These are phyloP conservation scores for Ochropacha duplaris DNA, from an alignment of 2,888 invertebrate genomes.

Conservation along the genomic window DNA sequence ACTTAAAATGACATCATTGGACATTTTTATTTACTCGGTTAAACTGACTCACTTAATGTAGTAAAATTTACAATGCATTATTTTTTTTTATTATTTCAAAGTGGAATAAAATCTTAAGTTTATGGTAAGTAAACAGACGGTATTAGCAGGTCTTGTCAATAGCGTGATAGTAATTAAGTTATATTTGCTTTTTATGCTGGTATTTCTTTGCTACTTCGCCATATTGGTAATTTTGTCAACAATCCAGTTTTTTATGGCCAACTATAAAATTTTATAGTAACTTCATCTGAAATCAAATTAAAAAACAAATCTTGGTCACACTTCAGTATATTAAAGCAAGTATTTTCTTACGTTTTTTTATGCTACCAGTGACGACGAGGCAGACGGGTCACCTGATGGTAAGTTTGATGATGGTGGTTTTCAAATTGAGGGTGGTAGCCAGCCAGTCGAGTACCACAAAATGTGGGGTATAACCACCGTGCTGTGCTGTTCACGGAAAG, in stretches of 20 bases:
- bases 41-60: slow-evolving; percentile 6
- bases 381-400: no score
- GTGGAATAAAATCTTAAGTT: not conserved
- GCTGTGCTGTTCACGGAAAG: no score
- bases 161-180: not conserved
- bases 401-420: no score
- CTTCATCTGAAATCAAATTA: not conserved
- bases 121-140: not conserved
- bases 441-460: no score
- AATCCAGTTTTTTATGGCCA: not conserved
- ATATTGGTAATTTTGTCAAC: not conserved
- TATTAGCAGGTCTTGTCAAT: no score
- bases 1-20: slow-evolving; percentile 30
- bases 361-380: no score
- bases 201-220: not conserved
- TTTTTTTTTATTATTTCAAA: not conserved
- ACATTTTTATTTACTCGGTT: slow-evolving; percentile 13
- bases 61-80: not conserved
- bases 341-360: no score
- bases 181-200: not conserved
- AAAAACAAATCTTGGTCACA: not conserved
- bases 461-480: no score
- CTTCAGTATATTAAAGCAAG: no score
- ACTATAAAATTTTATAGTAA: not conserved
- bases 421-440: no score